A percentile compares a stretch with the other conserved stretches of the same genome.
phyloP scores from a whole-genome alignment of 2,113 vertebrate genomes.

The Tragelaphus strepsiceros region DNA sequence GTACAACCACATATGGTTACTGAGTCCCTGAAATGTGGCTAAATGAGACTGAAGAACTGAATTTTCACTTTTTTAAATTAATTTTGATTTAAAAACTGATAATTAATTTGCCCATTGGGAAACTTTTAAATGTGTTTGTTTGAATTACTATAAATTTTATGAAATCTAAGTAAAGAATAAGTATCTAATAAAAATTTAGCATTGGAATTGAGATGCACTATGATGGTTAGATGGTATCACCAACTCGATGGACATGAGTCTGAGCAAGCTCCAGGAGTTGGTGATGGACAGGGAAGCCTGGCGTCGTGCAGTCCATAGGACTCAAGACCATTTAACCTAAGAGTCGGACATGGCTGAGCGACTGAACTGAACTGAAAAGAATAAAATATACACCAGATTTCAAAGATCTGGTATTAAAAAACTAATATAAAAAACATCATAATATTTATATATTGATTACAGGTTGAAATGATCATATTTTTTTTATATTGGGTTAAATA shows the following conservation, averaged over 20 bases:
- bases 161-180: slow-evolving; percentile 30
- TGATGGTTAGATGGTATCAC: background rate
- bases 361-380: background rate
- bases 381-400: background rate
- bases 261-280: background rate
- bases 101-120: background rate
- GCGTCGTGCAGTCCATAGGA: background rate
- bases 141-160: background rate
- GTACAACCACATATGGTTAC: background rate
- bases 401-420: background rate
- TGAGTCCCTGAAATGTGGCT: background rate
- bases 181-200: background rate
- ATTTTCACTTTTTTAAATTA: slow-evolving; percentile 5
- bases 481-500: background rate
- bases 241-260: background rate
- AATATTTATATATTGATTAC: background rate
- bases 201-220: background rate
- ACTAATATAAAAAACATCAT: background rate
- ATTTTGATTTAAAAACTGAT: background rate
- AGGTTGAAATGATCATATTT: background rate
- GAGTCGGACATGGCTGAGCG: background rate
- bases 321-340: background rate
- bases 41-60: background rate
- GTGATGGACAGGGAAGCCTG: background rate
- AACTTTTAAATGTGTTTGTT: background rate